Evolutionary conservation across 1,140 invertebrate genomes (phyloP).

Genomic region (Dufourea novaeangliae): DNA sequence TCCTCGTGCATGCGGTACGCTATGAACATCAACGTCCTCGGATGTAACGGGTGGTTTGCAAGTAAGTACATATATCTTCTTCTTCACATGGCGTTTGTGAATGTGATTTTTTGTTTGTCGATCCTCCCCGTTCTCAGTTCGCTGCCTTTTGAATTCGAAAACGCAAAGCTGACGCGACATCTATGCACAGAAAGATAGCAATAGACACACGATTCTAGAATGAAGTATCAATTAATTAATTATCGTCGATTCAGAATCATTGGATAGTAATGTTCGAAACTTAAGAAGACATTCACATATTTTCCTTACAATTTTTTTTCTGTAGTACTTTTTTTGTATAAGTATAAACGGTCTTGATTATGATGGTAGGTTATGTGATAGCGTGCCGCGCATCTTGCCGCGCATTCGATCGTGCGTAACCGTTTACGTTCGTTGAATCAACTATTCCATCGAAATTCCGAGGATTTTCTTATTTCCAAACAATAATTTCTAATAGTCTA

Average conservation of each 20-base stretch:
- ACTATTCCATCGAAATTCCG: background rate
- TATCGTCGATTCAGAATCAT: background rate
- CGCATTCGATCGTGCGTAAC: constrained; percentile 11
- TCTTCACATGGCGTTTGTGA: too few relatives aligned
- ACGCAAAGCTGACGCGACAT: too few relatives aligned
- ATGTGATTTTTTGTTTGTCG: too few relatives aligned
- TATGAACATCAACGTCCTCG: constrained; percentile 58
- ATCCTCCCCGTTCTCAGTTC: too few relatives aligned
- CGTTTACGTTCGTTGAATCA: constrained; percentile 9
- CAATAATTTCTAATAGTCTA: too few relatives aligned
- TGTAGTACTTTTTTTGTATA: background rate
- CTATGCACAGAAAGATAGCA: background rate
- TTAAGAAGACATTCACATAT: background rate
- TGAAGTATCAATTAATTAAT: too few relatives aligned
- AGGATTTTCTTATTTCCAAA: background rate
- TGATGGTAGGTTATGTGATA: background rate
- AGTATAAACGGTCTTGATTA: constrained; percentile 10
- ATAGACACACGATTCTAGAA: too few relatives aligned
- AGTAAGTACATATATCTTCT: constrained; percentile 52
- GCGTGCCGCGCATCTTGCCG: background rate
- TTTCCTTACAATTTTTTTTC: too few relatives aligned
- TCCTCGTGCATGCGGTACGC: constrained; percentile 40
- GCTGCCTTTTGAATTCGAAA: background rate
- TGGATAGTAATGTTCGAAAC: background rate
- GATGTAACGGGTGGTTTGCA: constrained; percentile 52